Base-by-base conservation (phyloP, 1,140 invertebrate species). In the Drosophila bifasciata region DNA sequence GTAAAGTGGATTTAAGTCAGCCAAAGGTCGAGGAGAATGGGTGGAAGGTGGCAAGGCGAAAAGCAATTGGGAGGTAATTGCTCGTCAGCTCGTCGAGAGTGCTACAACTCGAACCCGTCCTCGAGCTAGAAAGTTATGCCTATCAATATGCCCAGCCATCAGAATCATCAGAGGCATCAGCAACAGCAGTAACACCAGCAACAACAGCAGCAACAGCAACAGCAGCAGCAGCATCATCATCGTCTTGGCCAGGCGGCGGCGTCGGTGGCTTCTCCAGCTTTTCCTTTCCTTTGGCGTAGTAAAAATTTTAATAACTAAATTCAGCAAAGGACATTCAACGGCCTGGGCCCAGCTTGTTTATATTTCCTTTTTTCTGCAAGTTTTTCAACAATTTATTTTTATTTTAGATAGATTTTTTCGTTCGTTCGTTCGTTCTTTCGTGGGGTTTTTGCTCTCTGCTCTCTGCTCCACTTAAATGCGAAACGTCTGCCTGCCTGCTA, bases 61-160 rank as follows among this genome's bases (percentile, higher is more conserved):
- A 21, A 52, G 46, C 63, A 74, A 79, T 79, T 79, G 76, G 51
- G 52, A 63, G 61, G 80, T 71, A 85, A 84, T 85, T 79, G 76
- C 76, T 53, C 45, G 17, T 53, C 51, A 74, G 70, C 46, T 73
- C 70, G 70, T 64, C 45, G 13, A 63, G 41, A 17, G 23, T n/a
- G 36, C 13, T 25, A n/a, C 0, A 28, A 9, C 8, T 52, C 9
- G 15, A 41, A 49, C 39, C 48, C 32, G 25, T 61, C 56, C 52
- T 51, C 39, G 19, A 57, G 58, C 46, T 56, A 13, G 52, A 83
- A 79, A 70, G 58, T 79, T 76, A 46, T 52, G 70, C 76, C 58
- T 83, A 85, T 85, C 79, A 85, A 85, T 85, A 79, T 57, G 57
- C 57, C 51, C 49, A 66, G 73, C 52, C 57, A 76, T 71, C 69